Base-by-base conservation (phyloP, 1,140 invertebrate genomes). In the Drosophila sp. region DNA sequence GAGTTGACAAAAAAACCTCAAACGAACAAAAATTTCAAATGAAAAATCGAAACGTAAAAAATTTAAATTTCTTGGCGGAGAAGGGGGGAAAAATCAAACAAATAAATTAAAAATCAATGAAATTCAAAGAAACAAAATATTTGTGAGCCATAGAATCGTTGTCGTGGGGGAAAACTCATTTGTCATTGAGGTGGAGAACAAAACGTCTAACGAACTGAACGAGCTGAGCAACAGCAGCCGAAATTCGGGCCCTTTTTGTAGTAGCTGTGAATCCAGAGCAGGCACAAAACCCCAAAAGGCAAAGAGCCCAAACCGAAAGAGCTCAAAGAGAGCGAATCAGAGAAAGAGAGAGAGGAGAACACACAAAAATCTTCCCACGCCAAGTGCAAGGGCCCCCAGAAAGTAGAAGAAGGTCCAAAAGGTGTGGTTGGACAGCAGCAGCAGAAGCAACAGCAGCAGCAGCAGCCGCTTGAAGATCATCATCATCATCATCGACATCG, bases 311-410 rank as follows among this genome's bases (percentile, higher is more conserved):
- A 68, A 72, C 68, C 61, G 41, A 41, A 23, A 33, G 17, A 25
- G 56, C 17, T 17, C 17, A 58, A 27, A 54, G 35, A 40, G 29
- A 40, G 69, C 3, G 6, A 38, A 3, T 17, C 17, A 10, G 35
- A 38, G 35, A 23, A 40, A 68, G 73, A 74, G 50, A 65, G 68
- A 70, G 73, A 80, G 64, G 68, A 66, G 32, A 66, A 67, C 54
- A 76, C 60, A 73, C 72, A 91, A 91, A 91, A 91, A 91, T 91
- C 90, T 91, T 91, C 90, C 90, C 90, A 91, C 90, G 90, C 90
- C 85, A 87, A 85, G 77, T 85, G 84, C 82, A 91, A 84, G 72
- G 77, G 80, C 79, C 70, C 73, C 71, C 35, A 38, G 8, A 50
- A 47, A 50, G 25, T 3, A 50, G 44, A 50, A 50, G 44, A 50